Evolutionary conservation across 1,140 invertebrate genomes (phyloP).

Genomic region (Bombus sibiricus): DNA sequence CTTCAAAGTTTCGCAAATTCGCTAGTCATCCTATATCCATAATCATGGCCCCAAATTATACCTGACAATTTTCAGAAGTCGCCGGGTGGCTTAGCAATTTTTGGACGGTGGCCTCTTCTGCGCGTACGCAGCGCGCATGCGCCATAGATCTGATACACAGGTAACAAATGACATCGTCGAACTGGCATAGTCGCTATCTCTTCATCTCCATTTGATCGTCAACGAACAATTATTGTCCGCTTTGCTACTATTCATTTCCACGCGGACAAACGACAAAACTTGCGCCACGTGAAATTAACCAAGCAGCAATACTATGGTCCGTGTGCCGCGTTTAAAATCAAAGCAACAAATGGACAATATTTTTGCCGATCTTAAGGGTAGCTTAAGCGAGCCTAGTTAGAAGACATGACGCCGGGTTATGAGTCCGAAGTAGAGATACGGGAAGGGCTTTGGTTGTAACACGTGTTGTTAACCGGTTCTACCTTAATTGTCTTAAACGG

Average conservation of each 20-base stretch:
- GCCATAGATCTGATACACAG: slow-evolving; percentile 74
- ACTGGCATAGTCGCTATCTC: slow-evolving; percentile 75
- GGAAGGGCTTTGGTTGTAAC: slow-evolving; percentile 74
- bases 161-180: slow-evolving; percentile 80
- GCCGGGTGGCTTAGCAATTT: slow-evolving; percentile 6
- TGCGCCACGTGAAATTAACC: slow-evolving; percentile 46
- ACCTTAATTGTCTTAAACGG: slow-evolving; percentile 77
- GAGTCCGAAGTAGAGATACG: slow-evolving; percentile 70
- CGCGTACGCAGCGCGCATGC: slow-evolving; percentile 68
- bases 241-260: no score
- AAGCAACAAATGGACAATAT: slow-evolving; percentile 50
- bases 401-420: slow-evolving; percentile 72
- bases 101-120: slow-evolving; percentile 21
- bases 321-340: no score
- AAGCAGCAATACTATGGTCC: slow-evolving; percentile 32
- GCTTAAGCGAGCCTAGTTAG: slow-evolving; percentile 73
- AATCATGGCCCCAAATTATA: no score
- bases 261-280: not conserved
- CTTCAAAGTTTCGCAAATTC: not conserved
- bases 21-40: not conserved
- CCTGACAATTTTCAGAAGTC: not conserved
- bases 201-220: slow-evolving; percentile 64
- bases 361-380: slow-evolving; percentile 67
- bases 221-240: slow-evolving; percentile 52
- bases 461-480: slow-evolving; percentile 77